phyloP scores from a whole-genome alignment of 2,113 vertebrate species.

The Orycteropus afer region DNA sequence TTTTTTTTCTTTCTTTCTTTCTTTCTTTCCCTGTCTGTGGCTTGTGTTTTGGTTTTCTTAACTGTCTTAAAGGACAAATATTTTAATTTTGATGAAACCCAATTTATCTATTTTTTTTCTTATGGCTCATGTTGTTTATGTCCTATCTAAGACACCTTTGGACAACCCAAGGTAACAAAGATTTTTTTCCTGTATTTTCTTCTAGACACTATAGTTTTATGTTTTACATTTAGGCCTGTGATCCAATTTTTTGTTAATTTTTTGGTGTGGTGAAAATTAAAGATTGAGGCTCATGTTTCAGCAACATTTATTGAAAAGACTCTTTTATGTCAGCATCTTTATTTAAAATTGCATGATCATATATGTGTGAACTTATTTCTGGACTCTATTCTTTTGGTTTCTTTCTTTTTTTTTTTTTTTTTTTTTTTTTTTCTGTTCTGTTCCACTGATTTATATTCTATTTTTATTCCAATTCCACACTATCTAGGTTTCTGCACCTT shows the following conservation, averaged over 20 bases:
- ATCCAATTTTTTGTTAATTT: background rate
- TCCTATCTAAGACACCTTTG: conserved; percentile 27
- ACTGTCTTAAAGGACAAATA: conserved; percentile 28
- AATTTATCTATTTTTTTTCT: background rate
- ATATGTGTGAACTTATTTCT: background rate
- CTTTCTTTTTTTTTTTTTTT: too few relatives aligned
- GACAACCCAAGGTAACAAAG: background rate
- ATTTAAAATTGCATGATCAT: background rate
- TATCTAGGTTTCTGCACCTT: conserved; percentile 27
- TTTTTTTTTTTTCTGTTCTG: too few relatives aligned
- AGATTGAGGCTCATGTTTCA: background rate
- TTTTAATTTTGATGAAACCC: conserved; percentile 50
- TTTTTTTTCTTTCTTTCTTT: too few relatives aligned
- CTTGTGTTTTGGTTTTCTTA: conserved; percentile 29
- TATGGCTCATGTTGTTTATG: background rate
- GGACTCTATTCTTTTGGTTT: too few relatives aligned
- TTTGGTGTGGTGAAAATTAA: background rate
- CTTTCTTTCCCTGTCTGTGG: background rate
- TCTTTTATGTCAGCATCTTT: background rate
- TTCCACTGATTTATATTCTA: background rate
- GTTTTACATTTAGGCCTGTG: background rate
- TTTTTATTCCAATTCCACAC: background rate
- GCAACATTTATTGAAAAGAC: background rate
- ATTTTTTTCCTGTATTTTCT: background rate
- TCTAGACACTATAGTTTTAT: background rate